phyloP scores from a whole-genome alignment of 2,113 vertebrate species.

The Saguinus midas region DNA sequence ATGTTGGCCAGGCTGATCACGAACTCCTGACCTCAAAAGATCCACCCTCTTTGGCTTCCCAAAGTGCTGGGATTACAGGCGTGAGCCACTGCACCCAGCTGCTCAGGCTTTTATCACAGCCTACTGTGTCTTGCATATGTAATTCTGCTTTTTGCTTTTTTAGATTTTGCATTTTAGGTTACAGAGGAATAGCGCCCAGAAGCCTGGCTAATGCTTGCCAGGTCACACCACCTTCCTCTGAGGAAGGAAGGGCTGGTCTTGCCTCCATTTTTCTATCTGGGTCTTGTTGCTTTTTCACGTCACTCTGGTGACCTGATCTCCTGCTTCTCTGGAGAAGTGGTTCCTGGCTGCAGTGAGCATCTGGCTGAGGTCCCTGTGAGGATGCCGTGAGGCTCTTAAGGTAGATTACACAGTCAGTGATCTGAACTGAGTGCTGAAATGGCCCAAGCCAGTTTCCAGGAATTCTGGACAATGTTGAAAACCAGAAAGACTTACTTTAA shows the following conservation, averaged over 20 bases:
- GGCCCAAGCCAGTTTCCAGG: conserved; percentile 31
- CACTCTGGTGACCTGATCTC: neutral
- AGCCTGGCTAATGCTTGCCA: rapidly evolving
- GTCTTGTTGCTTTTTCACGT: neutral
- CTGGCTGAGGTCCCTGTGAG: neutral
- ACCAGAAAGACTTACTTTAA: neutral
- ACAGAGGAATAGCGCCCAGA: neutral
- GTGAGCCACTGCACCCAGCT: no score
- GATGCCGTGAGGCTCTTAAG: neutral
- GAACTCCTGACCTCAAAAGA: no score
- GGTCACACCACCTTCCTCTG: rapidly evolving
- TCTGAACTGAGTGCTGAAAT: neutral
- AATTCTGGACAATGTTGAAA: neutral
- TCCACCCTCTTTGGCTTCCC: no score
- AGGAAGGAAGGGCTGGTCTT: neutral
- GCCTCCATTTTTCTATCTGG: neutral
- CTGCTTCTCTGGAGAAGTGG: neutral
- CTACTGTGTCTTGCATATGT: neutral
- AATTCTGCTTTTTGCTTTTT: neutral
- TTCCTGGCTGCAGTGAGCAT: neutral
- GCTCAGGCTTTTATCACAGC: neutral
- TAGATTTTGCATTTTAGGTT: neutral
- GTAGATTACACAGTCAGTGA: neutral
- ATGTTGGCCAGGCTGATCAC: no score
- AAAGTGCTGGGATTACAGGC: no score